Evolutionary conservation across 1,140 invertebrate genomes (phyloP).

Genomic region (Anadara kagoshimensis): DNA sequence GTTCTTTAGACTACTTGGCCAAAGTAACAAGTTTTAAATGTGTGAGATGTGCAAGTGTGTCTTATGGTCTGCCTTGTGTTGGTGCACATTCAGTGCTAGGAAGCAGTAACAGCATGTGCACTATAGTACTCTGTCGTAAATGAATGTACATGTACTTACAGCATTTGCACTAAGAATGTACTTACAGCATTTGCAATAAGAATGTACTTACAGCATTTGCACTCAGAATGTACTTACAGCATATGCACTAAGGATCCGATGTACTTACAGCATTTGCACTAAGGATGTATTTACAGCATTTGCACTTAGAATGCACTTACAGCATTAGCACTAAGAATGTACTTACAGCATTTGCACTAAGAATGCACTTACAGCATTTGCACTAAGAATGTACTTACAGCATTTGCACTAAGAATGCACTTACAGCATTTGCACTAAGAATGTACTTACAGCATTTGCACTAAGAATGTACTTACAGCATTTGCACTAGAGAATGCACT

Average conservation of each 20-base stretch:
- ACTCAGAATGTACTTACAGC: slow-evolving; percentile 80
- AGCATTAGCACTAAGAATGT: no score
- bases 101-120: no score
- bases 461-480: slow-evolving; percentile 80
- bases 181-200: no score
- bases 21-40: no score
- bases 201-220: slow-evolving; percentile 81
- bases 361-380: slow-evolving; percentile 81
- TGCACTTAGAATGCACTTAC: no score
- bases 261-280: slow-evolving; percentile 82
- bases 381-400: slow-evolving; percentile 81
- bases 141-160: no score
- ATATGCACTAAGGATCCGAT: slow-evolving; percentile 88
- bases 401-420: slow-evolving; percentile 83
- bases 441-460: slow-evolving; percentile 81
- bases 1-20: no score
- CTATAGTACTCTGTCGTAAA: no score
- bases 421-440: slow-evolving; percentile 85
- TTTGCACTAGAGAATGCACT: slow-evolving; percentile 82
- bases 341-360: slow-evolving; percentile 84
- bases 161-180: slow-evolving; percentile 1
- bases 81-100: no score
- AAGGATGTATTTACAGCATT: slow-evolving; percentile 89
- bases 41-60: no score
- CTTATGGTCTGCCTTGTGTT: no score